phyloP scores from a whole-genome alignment of 2,888 invertebrate species.

The Malthinus seriepunctatus region DNA sequence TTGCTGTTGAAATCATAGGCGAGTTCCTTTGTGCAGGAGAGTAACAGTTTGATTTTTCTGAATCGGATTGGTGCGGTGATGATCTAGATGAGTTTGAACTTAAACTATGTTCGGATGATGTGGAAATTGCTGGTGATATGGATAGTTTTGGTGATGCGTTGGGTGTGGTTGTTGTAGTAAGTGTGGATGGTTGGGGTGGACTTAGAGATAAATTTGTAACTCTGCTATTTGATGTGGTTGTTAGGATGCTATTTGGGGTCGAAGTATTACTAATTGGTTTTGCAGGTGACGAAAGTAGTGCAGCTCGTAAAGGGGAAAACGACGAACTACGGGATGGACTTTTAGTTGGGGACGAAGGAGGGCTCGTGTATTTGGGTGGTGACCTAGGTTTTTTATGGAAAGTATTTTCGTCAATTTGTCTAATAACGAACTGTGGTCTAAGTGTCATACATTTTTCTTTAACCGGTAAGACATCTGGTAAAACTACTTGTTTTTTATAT shows the following conservation, averaged over 20 bases:
- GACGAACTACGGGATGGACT: constrained; percentile 45
- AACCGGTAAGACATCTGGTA: constrained; percentile 62
- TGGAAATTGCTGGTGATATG: constrained; percentile 7
- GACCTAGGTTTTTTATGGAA: constrained; percentile 36
- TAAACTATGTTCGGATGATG: constrained; percentile 7
- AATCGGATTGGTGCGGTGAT: neutral
- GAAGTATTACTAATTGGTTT: constrained; percentile 16
- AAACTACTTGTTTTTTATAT: constrained; percentile 48
- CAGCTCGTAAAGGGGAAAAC: constrained; percentile 46
- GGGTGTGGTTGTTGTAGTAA: constrained; percentile 4
- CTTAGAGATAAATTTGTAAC: constrained; percentile 29
- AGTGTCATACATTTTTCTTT: constrained; percentile 56
- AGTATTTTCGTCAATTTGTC: constrained; percentile 38
- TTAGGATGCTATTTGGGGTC: constrained; percentile 7
- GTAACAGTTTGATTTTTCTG: neutral
- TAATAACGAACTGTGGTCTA: constrained; percentile 44
- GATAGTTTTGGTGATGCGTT: constrained; percentile 17
- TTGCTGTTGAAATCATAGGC: constrained; percentile 45
- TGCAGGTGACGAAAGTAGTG: constrained; percentile 40
- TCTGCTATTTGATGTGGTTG: constrained; percentile 13
- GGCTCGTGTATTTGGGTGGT: constrained; percentile 43
- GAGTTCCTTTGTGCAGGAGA: constrained; percentile 38
- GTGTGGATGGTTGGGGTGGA: constrained; percentile 20
- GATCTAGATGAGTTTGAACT: neutral
- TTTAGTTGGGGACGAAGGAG: constrained; percentile 44